Evolutionary conservation across 2,113 vertebrate species (phyloP).

Genomic region (Thomomys bottae): DNA sequence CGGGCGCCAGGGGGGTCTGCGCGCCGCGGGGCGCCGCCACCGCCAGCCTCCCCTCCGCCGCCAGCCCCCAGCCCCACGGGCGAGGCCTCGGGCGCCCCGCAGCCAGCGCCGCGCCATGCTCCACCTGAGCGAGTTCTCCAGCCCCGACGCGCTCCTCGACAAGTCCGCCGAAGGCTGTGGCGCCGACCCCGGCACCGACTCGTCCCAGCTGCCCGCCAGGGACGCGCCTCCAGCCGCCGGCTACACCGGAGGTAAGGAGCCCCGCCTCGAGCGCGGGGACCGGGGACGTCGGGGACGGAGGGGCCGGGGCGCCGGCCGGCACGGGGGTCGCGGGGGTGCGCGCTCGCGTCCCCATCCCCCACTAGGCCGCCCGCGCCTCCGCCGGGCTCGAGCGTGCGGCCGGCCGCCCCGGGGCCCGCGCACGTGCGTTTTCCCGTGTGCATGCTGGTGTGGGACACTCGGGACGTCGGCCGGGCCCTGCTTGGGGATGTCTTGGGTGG

Average conservation of each 20-base stretch:
- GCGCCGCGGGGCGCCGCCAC: conserved; percentile 34
- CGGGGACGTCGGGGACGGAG: conserved; percentile 8
- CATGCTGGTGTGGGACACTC: conserved; percentile 50
- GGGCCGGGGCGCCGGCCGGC: neutral
- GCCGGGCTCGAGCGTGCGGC: conserved; percentile 4
- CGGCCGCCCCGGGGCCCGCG: conserved; percentile 41
- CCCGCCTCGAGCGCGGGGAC: conserved; percentile 41
- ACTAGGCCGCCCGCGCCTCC: conserved; percentile 39
- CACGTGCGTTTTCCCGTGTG: conserved; percentile 73
- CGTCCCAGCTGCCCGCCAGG: conserved; percentile 58
- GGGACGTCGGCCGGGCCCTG: neutral
- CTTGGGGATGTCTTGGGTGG: neutral
- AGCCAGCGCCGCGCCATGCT: conserved; percentile 87
- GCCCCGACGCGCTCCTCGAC: conserved; percentile 91
- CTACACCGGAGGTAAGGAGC: conserved; percentile 76
- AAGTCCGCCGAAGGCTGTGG: conserved; percentile 90
- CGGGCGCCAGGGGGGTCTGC: conserved; percentile 11
- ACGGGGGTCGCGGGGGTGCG: neutral
- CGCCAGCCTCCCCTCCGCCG: conserved; percentile 15
- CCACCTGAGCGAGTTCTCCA: conserved; percentile 93
- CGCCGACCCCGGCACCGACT: conserved; percentile 83
- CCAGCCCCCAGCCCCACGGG: conserved; percentile 68
- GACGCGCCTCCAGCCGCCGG: conserved; percentile 62
- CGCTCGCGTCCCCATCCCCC: neutral
- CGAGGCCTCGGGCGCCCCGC: conserved; percentile 81